Percentiles rank a stretch among this genome's conserved stretches.
phyloP scores from a whole-genome alignment of 2,113 vertebrate genomes.

The Cyprinodon tularosa region DNA sequence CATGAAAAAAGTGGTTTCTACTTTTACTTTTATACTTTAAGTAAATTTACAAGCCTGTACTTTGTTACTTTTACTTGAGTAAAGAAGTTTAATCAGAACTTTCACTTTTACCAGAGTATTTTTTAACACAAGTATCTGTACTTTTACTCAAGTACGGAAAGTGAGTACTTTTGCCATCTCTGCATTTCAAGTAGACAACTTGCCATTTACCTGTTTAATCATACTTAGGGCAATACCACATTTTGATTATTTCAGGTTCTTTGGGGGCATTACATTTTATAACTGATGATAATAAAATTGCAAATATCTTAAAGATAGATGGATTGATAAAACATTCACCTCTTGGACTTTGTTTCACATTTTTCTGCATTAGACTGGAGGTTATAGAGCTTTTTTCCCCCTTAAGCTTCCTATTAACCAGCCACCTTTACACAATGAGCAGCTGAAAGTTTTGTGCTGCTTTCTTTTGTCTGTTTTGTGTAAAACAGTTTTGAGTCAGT shows the following conservation, averaged over 20 bases:
- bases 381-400: no score
- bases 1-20: no score
- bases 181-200: constrained; percentile 13
- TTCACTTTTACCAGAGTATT: no score
- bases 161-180: no score
- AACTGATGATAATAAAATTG: constrained; percentile 45
- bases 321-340: neutral
- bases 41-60: no score
- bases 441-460: neutral
- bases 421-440: neutral
- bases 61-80: no score
- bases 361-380: no score
- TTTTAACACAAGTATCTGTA: no score
- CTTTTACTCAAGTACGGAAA: no score
- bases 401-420: neutral
- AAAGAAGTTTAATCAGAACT: no score
- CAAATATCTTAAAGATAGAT: constrained; percentile 39
- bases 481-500: neutral
- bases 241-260: constrained; percentile 29
- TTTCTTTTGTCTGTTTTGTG: no score
- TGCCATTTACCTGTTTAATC: constrained; percentile 36
- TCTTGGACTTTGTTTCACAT: neutral
- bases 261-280: constrained; percentile 36
- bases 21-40: no score
- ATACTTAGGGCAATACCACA: constrained; percentile 52